Evolutionary conservation across 2,888 invertebrate species (phyloP).

Genomic region (Notodonta dromedarius): DNA sequence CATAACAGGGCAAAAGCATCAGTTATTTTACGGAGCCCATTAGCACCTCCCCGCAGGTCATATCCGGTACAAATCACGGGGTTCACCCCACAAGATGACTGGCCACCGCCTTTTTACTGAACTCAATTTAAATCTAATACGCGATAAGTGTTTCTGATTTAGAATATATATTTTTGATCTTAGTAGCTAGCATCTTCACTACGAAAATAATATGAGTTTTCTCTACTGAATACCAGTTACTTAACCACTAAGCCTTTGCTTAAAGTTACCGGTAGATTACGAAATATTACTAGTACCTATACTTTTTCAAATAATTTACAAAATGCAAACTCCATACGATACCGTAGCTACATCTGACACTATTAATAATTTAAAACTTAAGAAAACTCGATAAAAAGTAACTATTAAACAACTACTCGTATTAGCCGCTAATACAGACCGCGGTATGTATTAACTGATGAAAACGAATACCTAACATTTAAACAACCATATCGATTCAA

Average conservation of each 20-base stretch:
- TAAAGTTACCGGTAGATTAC: too few species aligned
- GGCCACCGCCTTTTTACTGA: conserved; percentile 46
- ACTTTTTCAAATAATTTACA: too few species aligned
- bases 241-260: too few species aligned
- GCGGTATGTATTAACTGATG: conserved; percentile 53
- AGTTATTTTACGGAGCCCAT: conserved; percentile 66
- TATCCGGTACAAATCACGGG: conserved; percentile 74
- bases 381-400: conserved; percentile 22
- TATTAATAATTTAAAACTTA: conserved; percentile 6
- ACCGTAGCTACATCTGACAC: neutral
- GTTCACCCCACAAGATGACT: conserved; percentile 63
- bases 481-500: conserved; percentile 60
- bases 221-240: too few species aligned
- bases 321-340: neutral
- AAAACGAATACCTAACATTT: conserved; percentile 61
- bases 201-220: too few species aligned
- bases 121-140: conserved; percentile 61
- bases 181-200: too few species aligned
- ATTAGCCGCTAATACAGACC: conserved; percentile 32
- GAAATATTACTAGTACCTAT: too few species aligned
- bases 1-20: conserved; percentile 45
- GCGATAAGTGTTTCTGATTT: conserved; percentile 41
- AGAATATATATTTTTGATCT: neutral
- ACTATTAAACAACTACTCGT: conserved; percentile 16
- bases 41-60: conserved; percentile 69